phyloP scores from a whole-genome alignment of 2,797 vertebrate genomes.

The Acestrorhynchus altus region DNA sequence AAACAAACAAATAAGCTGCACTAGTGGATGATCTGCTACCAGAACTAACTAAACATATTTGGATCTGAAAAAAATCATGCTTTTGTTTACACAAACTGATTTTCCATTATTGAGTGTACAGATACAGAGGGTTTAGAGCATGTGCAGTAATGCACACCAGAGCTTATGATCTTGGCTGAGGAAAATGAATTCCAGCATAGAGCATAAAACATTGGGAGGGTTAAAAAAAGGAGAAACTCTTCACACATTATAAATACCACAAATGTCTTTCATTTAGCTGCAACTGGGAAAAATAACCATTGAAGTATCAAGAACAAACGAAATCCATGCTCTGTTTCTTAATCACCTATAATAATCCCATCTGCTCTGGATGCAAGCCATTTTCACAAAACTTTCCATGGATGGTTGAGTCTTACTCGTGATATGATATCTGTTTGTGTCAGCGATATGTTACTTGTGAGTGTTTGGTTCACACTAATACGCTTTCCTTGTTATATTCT shows the following conservation, averaged over 20 bases:
- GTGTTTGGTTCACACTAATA: conserved; percentile 1
- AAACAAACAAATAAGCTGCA: neutral
- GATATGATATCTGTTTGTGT: conserved; percentile 8
- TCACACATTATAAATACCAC: conserved; percentile 43
- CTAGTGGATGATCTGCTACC: neutral
- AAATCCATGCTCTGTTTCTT: conserved; percentile 27
- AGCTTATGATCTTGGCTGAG: conserved; percentile 42
- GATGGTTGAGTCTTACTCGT: conserved; percentile 7
- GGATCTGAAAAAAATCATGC: neutral
- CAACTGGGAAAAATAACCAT: conserved; percentile 32
- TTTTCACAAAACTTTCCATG: conserved; percentile 35
- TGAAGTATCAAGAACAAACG: conserved; percentile 12
- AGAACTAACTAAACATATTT: neutral
- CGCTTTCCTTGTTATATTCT: neutral
- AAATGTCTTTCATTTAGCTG: conserved; percentile 41
- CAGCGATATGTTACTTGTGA: neutral
- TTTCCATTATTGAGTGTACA: conserved; percentile 37
- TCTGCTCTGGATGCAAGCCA: conserved; percentile 38
- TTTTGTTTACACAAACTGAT: conserved; percentile 11
- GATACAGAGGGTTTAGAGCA: conserved; percentile 33
- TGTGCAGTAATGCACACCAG: conserved; percentile 35
- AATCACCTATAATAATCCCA: conserved; percentile 21
- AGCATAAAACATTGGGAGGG: conserved; percentile 13
- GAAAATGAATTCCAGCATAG: conserved; percentile 34
- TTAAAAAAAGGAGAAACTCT: conserved; percentile 36